A percentile compares a stretch with the other conserved stretches of the same genome.
phyloP scores from a whole-genome alignment of 2,888 invertebrate species.

The Mechanitis mazaeus region DNA sequence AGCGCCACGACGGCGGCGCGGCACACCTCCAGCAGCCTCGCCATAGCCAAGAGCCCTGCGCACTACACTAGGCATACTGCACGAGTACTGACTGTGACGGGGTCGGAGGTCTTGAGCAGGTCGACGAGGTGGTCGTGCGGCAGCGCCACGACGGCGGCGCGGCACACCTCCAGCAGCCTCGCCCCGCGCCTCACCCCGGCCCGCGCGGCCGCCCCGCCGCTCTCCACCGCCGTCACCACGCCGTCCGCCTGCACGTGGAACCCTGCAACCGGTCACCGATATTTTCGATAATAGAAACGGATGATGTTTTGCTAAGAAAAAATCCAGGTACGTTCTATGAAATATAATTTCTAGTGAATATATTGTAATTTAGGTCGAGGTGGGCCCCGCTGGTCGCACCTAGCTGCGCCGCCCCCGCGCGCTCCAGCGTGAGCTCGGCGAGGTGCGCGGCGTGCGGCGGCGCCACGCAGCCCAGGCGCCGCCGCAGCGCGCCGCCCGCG shows the following conservation, averaged over 20 bases:
- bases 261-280: constrained; percentile 61
- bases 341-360: no score
- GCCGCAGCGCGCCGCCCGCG: constrained; percentile 88
- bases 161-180: constrained; percentile 93
- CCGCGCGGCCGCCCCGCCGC: constrained; percentile 79
- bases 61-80: no score
- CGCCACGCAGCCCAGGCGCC: constrained; percentile 87
- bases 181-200: constrained; percentile 94
- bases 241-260: constrained; percentile 96
- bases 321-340: no score
- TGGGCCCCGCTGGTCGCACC: constrained; percentile 37
- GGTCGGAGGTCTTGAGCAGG: constrained; percentile 90
- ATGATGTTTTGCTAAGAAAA: no score
- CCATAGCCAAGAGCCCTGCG: no score
- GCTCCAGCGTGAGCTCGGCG: constrained; percentile 84
- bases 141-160: constrained; percentile 91
- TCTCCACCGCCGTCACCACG: constrained; percentile 94
- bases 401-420: constrained; percentile 89
- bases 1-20: constrained; percentile 92
- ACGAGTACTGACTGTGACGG: constrained; percentile 81
- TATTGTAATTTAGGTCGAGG: no score
- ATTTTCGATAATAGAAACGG: background rate
- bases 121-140: constrained; percentile 96
- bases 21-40: constrained; percentile 91
- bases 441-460: constrained; percentile 82